Conservation (phyloP, 2,888 invertebrate species). For the Athrips mouffetella region DNA sequence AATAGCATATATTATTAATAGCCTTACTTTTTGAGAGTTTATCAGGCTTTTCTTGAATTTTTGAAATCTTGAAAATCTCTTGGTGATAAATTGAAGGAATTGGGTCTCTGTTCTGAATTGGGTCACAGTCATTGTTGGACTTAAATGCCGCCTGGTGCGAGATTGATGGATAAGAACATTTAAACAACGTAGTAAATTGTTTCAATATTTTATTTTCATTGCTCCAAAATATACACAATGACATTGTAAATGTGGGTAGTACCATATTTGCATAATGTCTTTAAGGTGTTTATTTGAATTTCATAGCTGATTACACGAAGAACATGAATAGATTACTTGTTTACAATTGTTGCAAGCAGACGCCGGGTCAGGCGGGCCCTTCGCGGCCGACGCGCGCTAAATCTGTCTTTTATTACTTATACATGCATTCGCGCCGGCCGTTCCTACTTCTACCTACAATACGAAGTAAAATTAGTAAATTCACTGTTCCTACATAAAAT, state of each 20-base stretch:
- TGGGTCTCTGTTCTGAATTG: too few species aligned
- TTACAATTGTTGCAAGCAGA: constrained; percentile 58
- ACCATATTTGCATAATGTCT: constrained; percentile 67
- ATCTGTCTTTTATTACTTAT: neutral
- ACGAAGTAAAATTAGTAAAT: constrained; percentile 70
- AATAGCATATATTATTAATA: too few species aligned
- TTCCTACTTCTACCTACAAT: constrained; percentile 50
- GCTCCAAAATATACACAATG: constrained; percentile 78
- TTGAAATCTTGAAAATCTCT: too few species aligned
- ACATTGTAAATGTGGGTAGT: constrained; percentile 65
- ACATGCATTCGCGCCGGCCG: constrained; percentile 36
- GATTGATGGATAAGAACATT: too few species aligned
- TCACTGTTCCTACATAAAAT: constrained; percentile 69
- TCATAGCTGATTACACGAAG: constrained; percentile 73
- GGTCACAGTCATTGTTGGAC: too few species aligned
- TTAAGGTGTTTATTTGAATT: constrained; percentile 67
- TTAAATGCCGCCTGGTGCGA: too few species aligned
- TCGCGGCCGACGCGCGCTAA: constrained; percentile 32
- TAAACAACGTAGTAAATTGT: constrained; percentile 41
- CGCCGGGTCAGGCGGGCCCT: constrained; percentile 49
- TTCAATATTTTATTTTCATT: constrained; percentile 76
- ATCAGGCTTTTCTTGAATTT: too few species aligned
- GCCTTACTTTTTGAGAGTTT: too few species aligned
- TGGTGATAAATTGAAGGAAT: too few species aligned
- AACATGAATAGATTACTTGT: constrained; percentile 66